Evolutionary conservation across 2,113 vertebrate genomes (phyloP).

Genomic region (Calonectris borealis): DNA sequence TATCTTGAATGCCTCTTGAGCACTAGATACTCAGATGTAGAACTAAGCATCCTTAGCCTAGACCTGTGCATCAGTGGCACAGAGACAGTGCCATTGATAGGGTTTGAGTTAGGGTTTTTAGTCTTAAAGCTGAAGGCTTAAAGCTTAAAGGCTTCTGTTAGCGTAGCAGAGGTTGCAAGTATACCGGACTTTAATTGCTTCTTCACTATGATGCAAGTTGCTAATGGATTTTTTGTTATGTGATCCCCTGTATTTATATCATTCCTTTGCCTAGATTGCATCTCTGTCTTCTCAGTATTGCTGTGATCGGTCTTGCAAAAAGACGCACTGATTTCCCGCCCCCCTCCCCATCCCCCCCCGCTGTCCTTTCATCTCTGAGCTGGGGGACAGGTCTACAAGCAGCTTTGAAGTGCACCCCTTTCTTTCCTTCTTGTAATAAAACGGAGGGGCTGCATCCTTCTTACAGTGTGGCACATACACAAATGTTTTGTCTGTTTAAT

Average conservation of each 20-base stretch:
- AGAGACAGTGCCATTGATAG: background rate
- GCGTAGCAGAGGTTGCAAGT: background rate
- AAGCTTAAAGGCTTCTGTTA: background rate
- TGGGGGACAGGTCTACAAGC: background rate
- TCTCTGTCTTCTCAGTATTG: background rate
- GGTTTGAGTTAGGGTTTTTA: background rate
- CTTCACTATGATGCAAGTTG: background rate
- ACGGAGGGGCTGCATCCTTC: fast-evolving
- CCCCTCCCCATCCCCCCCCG: no score
- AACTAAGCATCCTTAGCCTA: background rate
- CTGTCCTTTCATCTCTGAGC: background rate
- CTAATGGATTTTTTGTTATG: background rate
- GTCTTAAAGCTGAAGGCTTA: background rate
- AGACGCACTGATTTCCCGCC: background rate
- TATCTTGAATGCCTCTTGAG: background rate
- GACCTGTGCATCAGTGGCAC: background rate
- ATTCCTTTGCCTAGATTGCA: background rate
- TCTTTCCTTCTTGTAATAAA: background rate
- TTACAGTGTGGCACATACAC: background rate
- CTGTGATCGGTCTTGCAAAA: background rate
- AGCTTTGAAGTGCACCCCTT: background rate
- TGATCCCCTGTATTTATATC: background rate
- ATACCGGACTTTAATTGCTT: background rate
- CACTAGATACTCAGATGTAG: background rate
- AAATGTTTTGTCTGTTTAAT: background rate